Evolutionary conservation across 2,797 vertebrate species (phyloP).

Genomic region (Spinibarbus caldwelli): DNA sequence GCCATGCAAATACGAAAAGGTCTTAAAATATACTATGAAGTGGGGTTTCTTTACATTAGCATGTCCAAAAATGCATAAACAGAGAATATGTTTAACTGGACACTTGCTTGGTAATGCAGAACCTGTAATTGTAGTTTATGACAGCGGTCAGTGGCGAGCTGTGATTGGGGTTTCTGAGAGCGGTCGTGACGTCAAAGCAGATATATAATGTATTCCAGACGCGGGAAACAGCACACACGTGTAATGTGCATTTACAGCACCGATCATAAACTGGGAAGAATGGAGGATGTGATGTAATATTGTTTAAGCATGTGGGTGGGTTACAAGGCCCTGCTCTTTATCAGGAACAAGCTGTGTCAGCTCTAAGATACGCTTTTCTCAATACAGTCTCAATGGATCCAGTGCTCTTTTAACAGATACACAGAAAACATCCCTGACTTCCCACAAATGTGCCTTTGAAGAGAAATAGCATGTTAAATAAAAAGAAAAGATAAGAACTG

Average conservation of each 20-base stretch:
- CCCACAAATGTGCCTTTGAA: neutral
- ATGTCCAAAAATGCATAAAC: neutral
- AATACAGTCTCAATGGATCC: neutral
- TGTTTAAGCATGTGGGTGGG: constrained; percentile 6
- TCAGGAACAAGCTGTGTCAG: constrained; percentile 42
- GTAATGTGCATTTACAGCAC: constrained; percentile 1
- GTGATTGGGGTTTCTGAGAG: constrained; percentile 6
- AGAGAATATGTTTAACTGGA: neutral
- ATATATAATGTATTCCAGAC: constrained; percentile 36
- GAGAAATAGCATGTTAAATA: neutral
- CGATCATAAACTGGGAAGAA: neutral
- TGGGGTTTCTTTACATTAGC: neutral
- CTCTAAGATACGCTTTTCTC: constrained; percentile 16
- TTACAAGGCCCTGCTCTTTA: constrained; percentile 40
- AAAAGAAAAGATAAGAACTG: neutral
- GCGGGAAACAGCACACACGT: neutral
- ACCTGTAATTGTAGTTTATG: constrained; percentile 23
- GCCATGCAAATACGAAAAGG: neutral
- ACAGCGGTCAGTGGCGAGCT: neutral
- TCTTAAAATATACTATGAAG: neutral
- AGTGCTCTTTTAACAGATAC: constrained; percentile 26
- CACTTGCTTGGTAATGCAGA: neutral
- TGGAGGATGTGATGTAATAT: constrained; percentile 15
- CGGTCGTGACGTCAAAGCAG: neutral
- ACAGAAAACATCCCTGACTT: neutral